Conservation (phyloP, 2,113 vertebrate genomes). For the Coptodon bakossiorum region DNA sequence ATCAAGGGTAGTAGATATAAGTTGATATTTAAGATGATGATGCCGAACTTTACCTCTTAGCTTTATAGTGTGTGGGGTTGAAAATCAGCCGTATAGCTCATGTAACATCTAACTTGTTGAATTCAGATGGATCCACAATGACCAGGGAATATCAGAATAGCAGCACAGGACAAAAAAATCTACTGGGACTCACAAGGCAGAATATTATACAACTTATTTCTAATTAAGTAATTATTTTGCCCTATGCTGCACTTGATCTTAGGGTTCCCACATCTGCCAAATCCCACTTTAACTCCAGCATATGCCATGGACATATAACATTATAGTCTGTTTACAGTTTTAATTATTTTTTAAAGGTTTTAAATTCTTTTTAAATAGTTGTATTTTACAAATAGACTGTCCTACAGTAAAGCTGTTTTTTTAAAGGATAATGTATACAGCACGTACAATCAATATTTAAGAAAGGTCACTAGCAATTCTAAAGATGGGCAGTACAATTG, state of each 20-base stretch:
- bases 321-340: neutral
- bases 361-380: neutral
- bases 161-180: neutral
- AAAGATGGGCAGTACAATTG: fast-evolving
- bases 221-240: neutral
- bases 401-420: fast-evolving
- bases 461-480: neutral
- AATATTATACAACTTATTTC: neutral
- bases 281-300: neutral
- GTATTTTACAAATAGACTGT: neutral
- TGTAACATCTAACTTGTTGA: neutral
- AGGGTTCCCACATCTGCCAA: neutral
- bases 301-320: neutral
- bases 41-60: neutral
- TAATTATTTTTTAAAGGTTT: neutral
- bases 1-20: neutral
- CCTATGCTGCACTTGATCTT: neutral
- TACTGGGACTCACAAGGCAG: neutral
- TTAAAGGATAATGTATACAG: neutral
- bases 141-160: neutral
- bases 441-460: neutral
- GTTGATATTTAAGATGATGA: neutral
- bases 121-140: neutral
- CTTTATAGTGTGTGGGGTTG: neutral
- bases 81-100: neutral